Evolutionary conservation across 2,113 vertebrate species (phyloP).

Genomic region (human (Homo sapiens)): DNA sequence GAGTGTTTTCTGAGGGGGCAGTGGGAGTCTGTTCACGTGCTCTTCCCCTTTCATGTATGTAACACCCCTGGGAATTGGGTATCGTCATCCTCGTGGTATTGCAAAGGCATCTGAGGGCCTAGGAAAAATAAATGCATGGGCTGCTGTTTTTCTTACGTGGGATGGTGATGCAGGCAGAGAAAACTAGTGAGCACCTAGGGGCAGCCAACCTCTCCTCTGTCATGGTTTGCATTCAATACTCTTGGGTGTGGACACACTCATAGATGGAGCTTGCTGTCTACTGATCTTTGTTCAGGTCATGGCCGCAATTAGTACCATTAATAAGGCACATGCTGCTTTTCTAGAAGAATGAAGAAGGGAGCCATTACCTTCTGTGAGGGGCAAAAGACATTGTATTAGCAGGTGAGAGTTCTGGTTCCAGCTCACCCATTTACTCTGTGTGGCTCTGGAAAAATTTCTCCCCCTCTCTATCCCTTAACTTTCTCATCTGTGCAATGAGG

Average conservation of each 20-base stretch:
- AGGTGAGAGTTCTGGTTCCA: neutral
- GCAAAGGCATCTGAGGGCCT: neutral
- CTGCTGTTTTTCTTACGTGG: neutral
- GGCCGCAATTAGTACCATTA: neutral
- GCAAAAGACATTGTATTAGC: neutral
- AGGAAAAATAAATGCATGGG: neutral
- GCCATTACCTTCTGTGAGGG: neutral
- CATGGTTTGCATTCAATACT: neutral
- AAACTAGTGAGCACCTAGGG: neutral
- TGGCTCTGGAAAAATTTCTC: neutral
- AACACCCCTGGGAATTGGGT: neutral
- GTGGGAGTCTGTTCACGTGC: neutral
- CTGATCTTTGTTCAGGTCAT: too few relatives aligned
- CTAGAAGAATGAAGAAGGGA: neutral
- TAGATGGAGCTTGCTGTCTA: neutral
- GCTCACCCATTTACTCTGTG: neutral
- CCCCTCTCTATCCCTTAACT: neutral
- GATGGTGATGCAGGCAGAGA: neutral
- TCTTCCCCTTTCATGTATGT: neutral
- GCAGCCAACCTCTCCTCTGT: neutral
- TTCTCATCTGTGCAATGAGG: neutral
- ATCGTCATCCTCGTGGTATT: neutral
- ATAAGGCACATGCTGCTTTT: neutral
- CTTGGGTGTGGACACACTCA: neutral
- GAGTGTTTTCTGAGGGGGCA: neutral